Evolutionary conservation across 2,888 invertebrate species (phyloP).

Genomic region (Cephus spinipes): DNA sequence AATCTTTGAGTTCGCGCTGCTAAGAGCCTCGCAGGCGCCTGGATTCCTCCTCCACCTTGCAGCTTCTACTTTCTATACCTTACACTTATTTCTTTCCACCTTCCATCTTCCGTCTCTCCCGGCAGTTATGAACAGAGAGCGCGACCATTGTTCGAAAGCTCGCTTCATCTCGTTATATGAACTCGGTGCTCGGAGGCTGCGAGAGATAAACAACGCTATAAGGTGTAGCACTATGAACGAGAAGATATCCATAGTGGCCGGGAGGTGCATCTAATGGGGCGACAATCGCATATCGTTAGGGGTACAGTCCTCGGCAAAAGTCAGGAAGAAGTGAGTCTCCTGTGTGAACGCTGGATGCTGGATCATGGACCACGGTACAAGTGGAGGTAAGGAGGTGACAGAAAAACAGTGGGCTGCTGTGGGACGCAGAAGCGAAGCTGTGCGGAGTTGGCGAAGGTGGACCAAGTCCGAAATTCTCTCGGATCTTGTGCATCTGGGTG

Average conservation of each 20-base stretch:
- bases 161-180: slow-evolving; percentile 55
- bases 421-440: no score
- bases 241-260: slow-evolving; percentile 16
- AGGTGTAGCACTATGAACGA: slow-evolving; percentile 17
- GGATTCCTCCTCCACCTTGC: no score
- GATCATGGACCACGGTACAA: no score
- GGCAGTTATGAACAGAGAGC: slow-evolving; percentile 52
- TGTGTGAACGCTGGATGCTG: no score
- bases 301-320: slow-evolving; percentile 50
- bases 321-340: background rate
- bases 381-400: no score
- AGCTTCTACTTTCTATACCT: no score
- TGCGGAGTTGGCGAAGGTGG: no score
- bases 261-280: slow-evolving; percentile 60
- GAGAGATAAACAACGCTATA: slow-evolving; percentile 55
- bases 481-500: no score
- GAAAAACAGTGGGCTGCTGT: no score
- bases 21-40: background rate
- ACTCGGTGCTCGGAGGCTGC: slow-evolving; percentile 21
- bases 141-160: slow-evolving; percentile 50
- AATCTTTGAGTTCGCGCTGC: slow-evolving; percentile 38
- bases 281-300: slow-evolving; percentile 63
- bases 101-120: slow-evolving; percentile 4
- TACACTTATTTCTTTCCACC: no score
- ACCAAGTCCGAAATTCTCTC: no score